Evolutionary conservation across 1,140 invertebrate genomes (phyloP), one percentile per base, ranked within the genome.

Genomic region (Melipona quadrifasciata): DNA sequence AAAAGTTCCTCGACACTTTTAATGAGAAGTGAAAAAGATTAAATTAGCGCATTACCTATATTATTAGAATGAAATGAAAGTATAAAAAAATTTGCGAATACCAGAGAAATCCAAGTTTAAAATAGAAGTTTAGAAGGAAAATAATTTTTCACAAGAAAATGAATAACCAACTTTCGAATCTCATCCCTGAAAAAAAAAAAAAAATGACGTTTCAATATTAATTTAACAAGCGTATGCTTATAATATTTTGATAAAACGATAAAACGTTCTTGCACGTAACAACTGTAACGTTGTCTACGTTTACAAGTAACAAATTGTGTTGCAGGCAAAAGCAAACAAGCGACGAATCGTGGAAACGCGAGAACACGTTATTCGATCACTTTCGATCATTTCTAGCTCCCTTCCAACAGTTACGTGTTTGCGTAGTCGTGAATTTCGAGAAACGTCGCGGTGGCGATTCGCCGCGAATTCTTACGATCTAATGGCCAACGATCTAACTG

Each of bases 401-500:
- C 58, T 21, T 39, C 74, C 6, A 16, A 5, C 16, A 24, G 11
- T 17, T 39, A 12, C 21, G 21, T 70, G 39, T 11, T 51, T 39
- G 21, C 12, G 21, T 70, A 70, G 21, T 51, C 34, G 27, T 67
- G n/a, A 65, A 65, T 47, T 67, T 47, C 27, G 21, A 31, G 17
- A 67, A 67, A 67, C 70, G 64, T 51, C n/a, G 27, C 39, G 5
- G 31, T 4, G 4, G 61, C 14, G 51, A n/a, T 31, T 39, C 55
- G 17, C 12, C 10, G 24, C 14, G 17, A 55, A 47, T 58, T 71
- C 39, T 39, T 16, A 1, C 16, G 34, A 19, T 39, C 12, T 11
- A 34, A 24, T 21, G 78, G 61, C 57, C 67, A 53, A 47, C 31
- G 39, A 16, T 81, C 71, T 85, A 85, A 85, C 84, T 75, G 78